phyloP scores from a whole-genome alignment of 2,797 vertebrate species.

The Phalloptychus januarius region DNA sequence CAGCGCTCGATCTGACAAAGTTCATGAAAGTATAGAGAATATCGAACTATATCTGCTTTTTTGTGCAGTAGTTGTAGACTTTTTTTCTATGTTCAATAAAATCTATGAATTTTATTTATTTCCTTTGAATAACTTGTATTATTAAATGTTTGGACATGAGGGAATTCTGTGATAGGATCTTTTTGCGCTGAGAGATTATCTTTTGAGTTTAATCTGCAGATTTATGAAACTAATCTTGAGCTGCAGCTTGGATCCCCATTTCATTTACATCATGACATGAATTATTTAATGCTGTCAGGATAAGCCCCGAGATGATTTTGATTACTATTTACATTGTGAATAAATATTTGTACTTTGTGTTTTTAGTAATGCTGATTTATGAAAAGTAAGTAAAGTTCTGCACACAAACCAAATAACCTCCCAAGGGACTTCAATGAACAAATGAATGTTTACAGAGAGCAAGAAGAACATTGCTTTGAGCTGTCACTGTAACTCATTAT shows the following conservation, averaged over 20 bases:
- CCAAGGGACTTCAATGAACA: not conserved
- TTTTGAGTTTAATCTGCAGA: constrained; percentile 6
- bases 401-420: not conserved
- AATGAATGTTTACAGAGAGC: not conserved
- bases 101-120: not conserved
- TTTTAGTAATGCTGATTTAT: not conserved
- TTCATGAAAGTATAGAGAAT: no score
- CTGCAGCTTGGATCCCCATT: not conserved
- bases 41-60: no score
- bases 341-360: not conserved
- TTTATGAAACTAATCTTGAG: not conserved
- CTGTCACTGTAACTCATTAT: no score
- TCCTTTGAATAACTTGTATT: not conserved
- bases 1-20: no score
- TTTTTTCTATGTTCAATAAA: not conserved
- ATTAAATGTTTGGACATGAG: not conserved
- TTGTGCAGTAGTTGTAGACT: no score
- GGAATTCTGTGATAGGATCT: not conserved
- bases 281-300: not conserved
- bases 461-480: not conserved
- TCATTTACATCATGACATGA: not conserved
- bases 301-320: not conserved
- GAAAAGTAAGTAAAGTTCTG: not conserved
- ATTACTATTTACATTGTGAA: not conserved
- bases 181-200: not conserved